Evolutionary conservation across 2,113 vertebrate genomes (phyloP).

Genomic region (Anhinga rufa): DNA sequence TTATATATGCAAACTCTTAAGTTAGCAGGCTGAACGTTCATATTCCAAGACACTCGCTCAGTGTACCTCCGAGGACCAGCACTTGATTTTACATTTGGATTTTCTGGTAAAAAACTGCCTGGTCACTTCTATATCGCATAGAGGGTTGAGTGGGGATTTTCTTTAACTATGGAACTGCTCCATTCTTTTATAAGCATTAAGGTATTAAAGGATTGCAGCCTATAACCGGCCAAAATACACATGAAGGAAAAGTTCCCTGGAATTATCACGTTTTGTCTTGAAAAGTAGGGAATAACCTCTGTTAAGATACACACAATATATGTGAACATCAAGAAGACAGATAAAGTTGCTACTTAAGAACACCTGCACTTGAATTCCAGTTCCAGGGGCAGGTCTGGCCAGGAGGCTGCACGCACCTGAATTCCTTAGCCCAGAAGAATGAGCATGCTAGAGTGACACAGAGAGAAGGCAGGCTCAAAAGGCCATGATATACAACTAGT

Average conservation of each 20-base stretch:
- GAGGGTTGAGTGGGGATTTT: background rate
- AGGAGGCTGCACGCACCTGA: background rate
- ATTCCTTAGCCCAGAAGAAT: background rate
- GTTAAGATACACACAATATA: background rate
- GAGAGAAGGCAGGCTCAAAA: background rate
- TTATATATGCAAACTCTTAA: background rate
- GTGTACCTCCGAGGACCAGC: background rate
- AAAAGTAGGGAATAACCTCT: background rate
- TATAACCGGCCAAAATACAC: background rate
- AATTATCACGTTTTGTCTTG: background rate
- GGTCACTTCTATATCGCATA: background rate
- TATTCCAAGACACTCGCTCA: background rate
- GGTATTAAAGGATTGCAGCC: background rate
- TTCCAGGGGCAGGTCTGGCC: background rate
- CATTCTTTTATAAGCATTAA: background rate
- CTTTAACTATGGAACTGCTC: background rate
- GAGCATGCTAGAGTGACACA: rapidly evolving
- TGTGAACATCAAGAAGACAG: background rate
- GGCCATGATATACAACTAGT: background rate
- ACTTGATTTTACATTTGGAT: background rate
- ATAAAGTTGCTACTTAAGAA: background rate
- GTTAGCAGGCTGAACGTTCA: background rate
- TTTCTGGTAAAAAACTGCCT: background rate
- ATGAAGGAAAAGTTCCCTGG: background rate
- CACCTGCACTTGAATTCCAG: background rate